Evolutionary conservation across 2,888 invertebrate species (phyloP).

Genomic region (Holacanthella duospinosa): DNA sequence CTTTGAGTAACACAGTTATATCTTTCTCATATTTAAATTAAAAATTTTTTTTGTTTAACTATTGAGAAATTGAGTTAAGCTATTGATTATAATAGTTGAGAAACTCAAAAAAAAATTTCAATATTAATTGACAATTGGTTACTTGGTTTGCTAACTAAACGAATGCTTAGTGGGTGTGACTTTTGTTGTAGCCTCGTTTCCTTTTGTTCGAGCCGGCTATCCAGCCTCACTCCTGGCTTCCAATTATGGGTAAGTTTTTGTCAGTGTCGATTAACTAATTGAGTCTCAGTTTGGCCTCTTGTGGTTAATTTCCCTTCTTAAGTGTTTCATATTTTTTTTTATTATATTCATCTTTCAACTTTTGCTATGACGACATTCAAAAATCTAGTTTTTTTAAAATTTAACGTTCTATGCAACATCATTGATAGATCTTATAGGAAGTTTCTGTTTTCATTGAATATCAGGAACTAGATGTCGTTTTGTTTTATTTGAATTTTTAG

Average conservation of each 20-base stretch:
- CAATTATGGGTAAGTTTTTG: conserved; percentile 66
- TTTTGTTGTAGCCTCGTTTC: conserved; percentile 55
- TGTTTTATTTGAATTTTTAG: conserved; percentile 3
- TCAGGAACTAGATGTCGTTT: not conserved
- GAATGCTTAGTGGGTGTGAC: conserved; percentile 20
- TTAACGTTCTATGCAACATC: no score
- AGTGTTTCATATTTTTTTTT: not conserved
- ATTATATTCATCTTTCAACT: not conserved
- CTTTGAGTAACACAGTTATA: no score
- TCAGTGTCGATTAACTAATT: conserved; percentile 10
- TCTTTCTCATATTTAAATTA: no score
- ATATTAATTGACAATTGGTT: not conserved
- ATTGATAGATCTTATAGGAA: not conserved
- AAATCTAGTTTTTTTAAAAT: not conserved
- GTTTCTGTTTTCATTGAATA: not conserved
- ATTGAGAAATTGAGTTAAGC: no score
- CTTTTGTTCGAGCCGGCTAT: conserved; percentile 60
- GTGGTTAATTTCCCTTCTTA: conserved; percentile 7
- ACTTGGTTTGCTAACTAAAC: conserved; percentile 12
- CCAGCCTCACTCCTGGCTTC: conserved; percentile 59
- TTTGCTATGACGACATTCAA: no score
- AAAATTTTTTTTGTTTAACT: no score
- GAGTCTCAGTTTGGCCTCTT: not conserved
- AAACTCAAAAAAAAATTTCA: no score
- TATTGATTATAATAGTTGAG: no score